Evolutionary conservation across 2,888 invertebrate genomes (phyloP).

Genomic region (Brachyptera putata): DNA sequence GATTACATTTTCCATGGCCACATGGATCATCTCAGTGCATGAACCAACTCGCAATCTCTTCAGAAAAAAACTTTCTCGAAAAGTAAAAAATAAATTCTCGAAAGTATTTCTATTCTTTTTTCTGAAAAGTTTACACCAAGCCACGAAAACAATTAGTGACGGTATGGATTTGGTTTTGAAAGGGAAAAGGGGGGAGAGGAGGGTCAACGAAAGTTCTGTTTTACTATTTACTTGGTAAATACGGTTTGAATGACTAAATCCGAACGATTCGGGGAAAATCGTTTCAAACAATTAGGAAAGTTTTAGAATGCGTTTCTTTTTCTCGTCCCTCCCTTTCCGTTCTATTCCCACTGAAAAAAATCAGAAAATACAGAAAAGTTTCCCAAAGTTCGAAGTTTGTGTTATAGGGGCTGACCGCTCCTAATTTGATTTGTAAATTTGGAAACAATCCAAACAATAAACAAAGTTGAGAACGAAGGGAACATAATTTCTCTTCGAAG

Average conservation of each 20-base stretch:
- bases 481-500: too few species aligned
- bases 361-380: background rate
- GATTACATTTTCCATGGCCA: constrained; percentile 8
- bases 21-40: background rate
- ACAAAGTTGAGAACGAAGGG: too few species aligned
- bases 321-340: background rate
- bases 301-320: too few species aligned
- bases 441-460: constrained; percentile 6
- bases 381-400: background rate
- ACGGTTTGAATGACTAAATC: background rate
- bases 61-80: background rate
- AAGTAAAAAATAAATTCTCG: too few species aligned
- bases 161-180: too few species aligned
- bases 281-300: constrained; percentile 14
- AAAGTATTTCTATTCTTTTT: too few species aligned
- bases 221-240: background rate
- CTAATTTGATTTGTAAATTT: background rate
- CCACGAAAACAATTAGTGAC: too few species aligned
- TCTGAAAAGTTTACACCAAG: too few species aligned
- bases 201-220: background rate
- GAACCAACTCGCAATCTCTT: background rate
- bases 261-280: background rate
- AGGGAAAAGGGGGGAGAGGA: background rate
- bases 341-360: background rate
- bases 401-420: constrained; percentile 5